Evolutionary conservation across 2,888 invertebrate species (phyloP), one percentile per base, ranked within the genome.

Genomic region (Mythimna impura): DNA sequence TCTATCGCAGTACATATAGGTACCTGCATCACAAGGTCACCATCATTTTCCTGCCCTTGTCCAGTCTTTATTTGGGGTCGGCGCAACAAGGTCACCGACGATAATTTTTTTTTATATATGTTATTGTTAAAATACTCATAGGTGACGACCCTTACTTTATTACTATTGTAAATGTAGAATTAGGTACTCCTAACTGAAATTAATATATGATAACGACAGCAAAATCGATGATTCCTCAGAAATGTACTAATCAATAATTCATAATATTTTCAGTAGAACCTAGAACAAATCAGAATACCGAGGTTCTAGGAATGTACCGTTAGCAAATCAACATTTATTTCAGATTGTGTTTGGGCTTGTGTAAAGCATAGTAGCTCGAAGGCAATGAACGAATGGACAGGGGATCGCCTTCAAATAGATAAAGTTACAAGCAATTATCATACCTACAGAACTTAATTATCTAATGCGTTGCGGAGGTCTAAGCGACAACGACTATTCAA

Each of bases 371-470:
- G 57, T 36, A 65, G 36, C 50, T 50, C 25, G 25, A 58, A 34
- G 40, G 47, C 64, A 80, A 60, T 52, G 60, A 34, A 58, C 78
- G 36, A 64, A 50, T 22, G 30, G 14, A 30, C 52, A 58, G 40
- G 68, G 36, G 58, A 65, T 71, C 60, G 50, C 52, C 54, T 55
- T 34, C 54, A 61, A 79, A 72, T 50, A 65, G 63, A 78, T 78
- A 52, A 43, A 57, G 62, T 62, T 78, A 78, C 78, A 40, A 55
- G 14, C 20, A 47, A 71, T 22, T 43, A 54, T 63, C 25, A 52
- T 62, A 50, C 30, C 40, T 68, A 50, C 7, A 50, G 50, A 70
- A 62, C 22, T 62, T 71, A 78, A 77, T 73, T 47, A 60, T 14
- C 8, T 36, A 78, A 60, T 74, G 60, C 43, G 58, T 76, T n/a